Evolutionary conservation across 2,797 vertebrate species (phyloP), one percentile per base, ranked within the genome.

Genomic region (Esox lucius): DNA sequence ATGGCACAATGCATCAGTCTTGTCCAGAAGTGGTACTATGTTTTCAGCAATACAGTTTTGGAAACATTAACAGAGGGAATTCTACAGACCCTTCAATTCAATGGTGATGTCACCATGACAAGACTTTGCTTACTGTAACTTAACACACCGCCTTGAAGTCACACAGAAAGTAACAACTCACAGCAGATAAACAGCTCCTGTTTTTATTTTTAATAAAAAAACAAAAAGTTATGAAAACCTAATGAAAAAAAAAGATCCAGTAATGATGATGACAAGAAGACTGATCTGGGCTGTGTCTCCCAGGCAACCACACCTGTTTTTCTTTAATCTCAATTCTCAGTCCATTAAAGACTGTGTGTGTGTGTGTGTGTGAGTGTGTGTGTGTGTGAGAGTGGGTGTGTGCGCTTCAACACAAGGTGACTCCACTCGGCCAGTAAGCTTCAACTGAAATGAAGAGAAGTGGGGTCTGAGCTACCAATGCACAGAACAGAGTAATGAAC

Each of bases 161-260:
- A 71, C 64, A 49, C 70, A 71, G n/a, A 31, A 35, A 80, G 39
- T 7, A 74, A 73, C 22, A 28, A 59, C 22, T 39, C 3, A 68
- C 22, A 64, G 24, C 48, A 71, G 62, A 70, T 48, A 73, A 86
- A 81, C 88, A 89, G 90, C 80, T 84, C 80, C 22, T 79, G 83
- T 88, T 91, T 92, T 88, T 82, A 84, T 87, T 92, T 94, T 95
- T 94, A 94, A 93, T 94, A 94, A 85, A 93, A 95, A 94, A 90
- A 80, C 71, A 82, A 84, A 79, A 75, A 78, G 81, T 91, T 90
- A 89, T 90, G 81, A 92, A 94, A 94, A 93, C 89, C 91, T 93
- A 90, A 77, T 64, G 78, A 93, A 89, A 90, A 87, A 87, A 76
- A 87, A 84, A 69, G 83, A 90, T 90, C 83, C 83, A 88, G 82